Evolutionary conservation across 2,113 vertebrate species (phyloP).

Genomic region (Notechis scutatus): DNA sequence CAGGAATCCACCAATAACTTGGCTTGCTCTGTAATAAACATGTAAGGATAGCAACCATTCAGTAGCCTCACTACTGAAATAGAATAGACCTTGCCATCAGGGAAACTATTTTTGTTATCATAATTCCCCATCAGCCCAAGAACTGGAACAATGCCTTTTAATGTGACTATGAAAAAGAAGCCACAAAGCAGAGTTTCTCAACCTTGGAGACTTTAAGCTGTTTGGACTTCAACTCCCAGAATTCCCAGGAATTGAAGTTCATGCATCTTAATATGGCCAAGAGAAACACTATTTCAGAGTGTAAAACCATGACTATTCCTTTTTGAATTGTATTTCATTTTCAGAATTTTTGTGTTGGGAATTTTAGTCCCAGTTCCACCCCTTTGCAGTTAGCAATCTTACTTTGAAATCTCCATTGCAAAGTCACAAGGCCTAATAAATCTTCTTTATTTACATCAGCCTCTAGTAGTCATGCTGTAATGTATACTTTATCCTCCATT

Average conservation of each 20-base stretch:
- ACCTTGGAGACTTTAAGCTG: not conserved
- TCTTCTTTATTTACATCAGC: not conserved
- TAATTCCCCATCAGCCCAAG: not conserved
- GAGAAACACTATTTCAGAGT: not conserved
- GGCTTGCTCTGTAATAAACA: not conserved
- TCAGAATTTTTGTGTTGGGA: not conserved
- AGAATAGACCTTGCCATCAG: not conserved
- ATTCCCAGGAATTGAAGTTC: not conserved
- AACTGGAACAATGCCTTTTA: not conserved
- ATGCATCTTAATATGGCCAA: not conserved
- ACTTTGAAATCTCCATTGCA: conserved; percentile 3
- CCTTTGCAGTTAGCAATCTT: not conserved
- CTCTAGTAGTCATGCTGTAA: not conserved
- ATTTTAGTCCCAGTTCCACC: not conserved
- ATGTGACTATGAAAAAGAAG: not conserved
- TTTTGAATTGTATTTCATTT: not conserved
- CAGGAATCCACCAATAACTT: not conserved
- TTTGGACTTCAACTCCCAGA: not conserved
- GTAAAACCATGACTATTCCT: not conserved
- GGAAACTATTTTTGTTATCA: not conserved
- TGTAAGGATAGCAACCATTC: not conserved
- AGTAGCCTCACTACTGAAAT: not conserved
- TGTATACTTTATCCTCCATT: not conserved
- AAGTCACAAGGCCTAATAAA: not conserved
- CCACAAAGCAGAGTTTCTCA: not conserved